Evolutionary conservation across 2,888 invertebrate genomes (phyloP), one percentile per base, ranked within the genome.

Genomic region (Schrankia costaestrigalis): DNA sequence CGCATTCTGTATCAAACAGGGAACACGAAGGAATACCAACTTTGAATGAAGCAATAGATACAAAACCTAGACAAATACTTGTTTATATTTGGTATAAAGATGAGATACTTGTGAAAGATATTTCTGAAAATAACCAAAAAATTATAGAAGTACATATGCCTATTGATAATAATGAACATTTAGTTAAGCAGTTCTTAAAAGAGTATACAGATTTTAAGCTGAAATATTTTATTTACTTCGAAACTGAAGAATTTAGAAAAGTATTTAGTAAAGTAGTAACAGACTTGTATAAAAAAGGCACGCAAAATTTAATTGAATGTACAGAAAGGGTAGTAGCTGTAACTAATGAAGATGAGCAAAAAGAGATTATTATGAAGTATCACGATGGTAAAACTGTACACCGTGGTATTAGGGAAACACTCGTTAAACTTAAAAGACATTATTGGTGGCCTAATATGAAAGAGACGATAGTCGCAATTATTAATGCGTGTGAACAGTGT

Each of bases 321-420:
- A 22, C 22, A 9, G 22, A 22, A 22, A 3, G 22, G 3, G 22
- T n/a, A n/a, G n/a, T n/a, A n/a, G n/a, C n/a, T n/a, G n/a, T n/a
- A n/a, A n/a, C n/a, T n/a, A n/a, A n/a, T n/a, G n/a, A n/a, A n/a
- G n/a, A n/a, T n/a, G n/a, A n/a, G n/a, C n/a, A n/a, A n/a, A n/a
- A n/a, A n/a, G n/a, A n/a, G n/a, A n/a, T n/a, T n/a, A n/a, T n/a
- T n/a, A n/a, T n/a, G n/a, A n/a, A n/a, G n/a, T n/a, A n/a, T n/a
- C n/a, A n/a, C n/a, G n/a, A 29, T 19, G 56, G 58, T 0, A 53
- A 49, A 42, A 54, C 48, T 0, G 48, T 47, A n/a, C 54, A 61
- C 11, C 8, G 55, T 1, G 55, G 56, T 1, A 56, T 61, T 5
- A 53, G 34, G 1, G 51, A 61, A 43, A 58, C 55, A 0, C 0